Evolutionary conservation across 2,888 invertebrate genomes (phyloP).

Genomic region (Pristionchus mayeri): DNA sequence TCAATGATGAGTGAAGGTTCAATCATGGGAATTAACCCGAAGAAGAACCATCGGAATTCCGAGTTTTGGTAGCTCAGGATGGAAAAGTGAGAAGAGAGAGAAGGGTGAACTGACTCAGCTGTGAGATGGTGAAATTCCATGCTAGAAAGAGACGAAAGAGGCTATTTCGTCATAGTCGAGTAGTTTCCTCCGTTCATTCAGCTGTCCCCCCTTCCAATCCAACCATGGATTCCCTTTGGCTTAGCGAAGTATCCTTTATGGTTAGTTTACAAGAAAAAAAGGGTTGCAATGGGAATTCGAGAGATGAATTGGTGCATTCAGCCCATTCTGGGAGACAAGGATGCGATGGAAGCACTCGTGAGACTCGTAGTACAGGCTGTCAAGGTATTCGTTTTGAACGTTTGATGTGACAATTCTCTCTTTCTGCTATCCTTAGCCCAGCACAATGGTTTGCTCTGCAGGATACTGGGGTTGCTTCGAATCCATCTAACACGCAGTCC

Average conservation of each 20-base stretch:
- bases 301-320: neutral
- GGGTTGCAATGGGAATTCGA: neutral
- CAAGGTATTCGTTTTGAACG: too few species aligned
- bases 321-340: constrained; percentile 18
- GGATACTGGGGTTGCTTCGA: neutral
- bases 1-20: neutral
- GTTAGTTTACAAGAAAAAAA: neutral
- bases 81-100: neutral
- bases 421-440: too few species aligned
- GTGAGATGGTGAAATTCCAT: constrained; percentile 10
- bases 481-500: neutral
- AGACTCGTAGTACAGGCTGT: constrained; percentile 44
- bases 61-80: too few species aligned
- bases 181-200: neutral
- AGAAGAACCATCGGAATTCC: too few species aligned
- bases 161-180: constrained; percentile 20
- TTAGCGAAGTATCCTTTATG: neutral
- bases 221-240: neutral
- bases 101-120: neutral
- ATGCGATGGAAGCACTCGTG: constrained; percentile 41
- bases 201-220: neutral
- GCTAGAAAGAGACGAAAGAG: neutral
- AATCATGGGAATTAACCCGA: too few species aligned
- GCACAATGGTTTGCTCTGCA: too few species aligned
- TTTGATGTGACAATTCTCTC: too few species aligned